Conservation (phyloP, 2,888 invertebrate genomes). For the Gymnocheta viridis region DNA sequence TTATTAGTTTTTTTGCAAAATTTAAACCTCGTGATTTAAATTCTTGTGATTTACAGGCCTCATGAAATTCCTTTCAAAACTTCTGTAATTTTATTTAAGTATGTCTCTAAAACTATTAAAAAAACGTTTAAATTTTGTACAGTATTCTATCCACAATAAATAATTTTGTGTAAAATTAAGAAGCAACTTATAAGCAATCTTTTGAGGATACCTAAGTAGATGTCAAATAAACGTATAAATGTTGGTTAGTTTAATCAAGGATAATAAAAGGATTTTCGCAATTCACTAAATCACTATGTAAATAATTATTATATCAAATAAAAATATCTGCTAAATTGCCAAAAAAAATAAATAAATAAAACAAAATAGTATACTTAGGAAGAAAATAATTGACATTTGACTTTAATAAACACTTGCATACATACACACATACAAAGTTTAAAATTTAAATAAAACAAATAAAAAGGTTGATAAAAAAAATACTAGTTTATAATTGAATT, state of each 20-base stretch:
- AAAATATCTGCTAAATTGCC: conserved; percentile 65
- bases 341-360: conserved; percentile 29
- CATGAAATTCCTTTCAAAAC: not conserved
- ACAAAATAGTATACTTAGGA: conserved; percentile 6
- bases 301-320: conserved; percentile 75
- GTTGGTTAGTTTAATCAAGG: conserved; percentile 55
- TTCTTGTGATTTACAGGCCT: not conserved
- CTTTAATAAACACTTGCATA: conserved; percentile 15
- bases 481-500: conserved; percentile 71
- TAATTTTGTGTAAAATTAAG: conserved; percentile 47
- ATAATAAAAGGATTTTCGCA: conserved; percentile 23
- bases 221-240: conserved; percentile 59
- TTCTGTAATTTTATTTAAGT: not conserved
- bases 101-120: not conserved
- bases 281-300: conserved; percentile 74
- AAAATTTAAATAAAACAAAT: conserved; percentile 48
- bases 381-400: conserved; percentile 39
- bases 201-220: conserved; percentile 66
- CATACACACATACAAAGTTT: not conserved
- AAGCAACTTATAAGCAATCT: conserved; percentile 69
- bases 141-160: conserved; percentile 2
- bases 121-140: not conserved
- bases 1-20: too few relatives aligned
- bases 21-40: not conserved
- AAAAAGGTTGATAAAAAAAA: conserved; percentile 71